Percentiles rank a stretch among this genome's conserved stretches.
phyloP scores from a whole-genome alignment of 1,140 invertebrate genomes.

The Cepaea nemoralis region DNA sequence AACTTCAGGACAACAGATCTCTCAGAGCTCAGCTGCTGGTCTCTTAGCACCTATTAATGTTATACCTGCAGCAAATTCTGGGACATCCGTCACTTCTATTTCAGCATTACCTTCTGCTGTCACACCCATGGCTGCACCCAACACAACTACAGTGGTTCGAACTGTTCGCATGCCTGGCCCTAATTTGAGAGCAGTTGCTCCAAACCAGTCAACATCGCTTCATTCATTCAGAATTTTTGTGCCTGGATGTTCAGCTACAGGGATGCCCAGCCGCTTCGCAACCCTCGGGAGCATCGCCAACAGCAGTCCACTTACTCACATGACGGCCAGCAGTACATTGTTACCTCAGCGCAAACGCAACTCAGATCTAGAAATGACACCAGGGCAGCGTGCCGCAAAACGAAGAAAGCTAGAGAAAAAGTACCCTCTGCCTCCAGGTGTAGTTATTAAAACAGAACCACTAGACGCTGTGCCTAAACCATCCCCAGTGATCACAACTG shows the following conservation, averaged over 20 bases:
- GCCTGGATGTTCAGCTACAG: conserved; percentile 18
- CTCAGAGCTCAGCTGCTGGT: not conserved
- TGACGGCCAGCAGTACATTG: conserved; percentile 26
- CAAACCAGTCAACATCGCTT: conserved; percentile 1
- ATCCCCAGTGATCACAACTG: not conserved
- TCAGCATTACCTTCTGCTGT: not conserved
- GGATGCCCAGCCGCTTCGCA: not conserved
- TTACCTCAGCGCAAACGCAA: conserved; percentile 26
- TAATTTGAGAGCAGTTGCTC: not conserved
- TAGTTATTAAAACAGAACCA: conserved; percentile 48
- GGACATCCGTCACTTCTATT: not conserved
- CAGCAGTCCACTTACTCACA: conserved; percentile 20
- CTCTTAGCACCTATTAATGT: not conserved
- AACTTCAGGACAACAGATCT: not conserved
- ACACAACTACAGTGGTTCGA: conserved; percentile 5
- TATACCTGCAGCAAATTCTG: not conserved
- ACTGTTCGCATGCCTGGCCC: not conserved
- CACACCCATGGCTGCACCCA: not conserved
- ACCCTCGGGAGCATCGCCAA: not conserved
- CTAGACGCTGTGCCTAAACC: not conserved
- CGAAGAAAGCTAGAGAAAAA: conserved; percentile 89
- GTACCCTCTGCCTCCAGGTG: conserved; percentile 79
- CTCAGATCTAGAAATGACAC: conserved; percentile 30
- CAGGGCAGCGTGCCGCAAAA: conserved; percentile 85
- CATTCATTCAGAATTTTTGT: conserved; percentile 29